Percentiles rank a stretch among this genome's conserved stretches.
Conservation (phyloP, 2,888 invertebrate genomes). For the Caradrina kadenii region DNA sequence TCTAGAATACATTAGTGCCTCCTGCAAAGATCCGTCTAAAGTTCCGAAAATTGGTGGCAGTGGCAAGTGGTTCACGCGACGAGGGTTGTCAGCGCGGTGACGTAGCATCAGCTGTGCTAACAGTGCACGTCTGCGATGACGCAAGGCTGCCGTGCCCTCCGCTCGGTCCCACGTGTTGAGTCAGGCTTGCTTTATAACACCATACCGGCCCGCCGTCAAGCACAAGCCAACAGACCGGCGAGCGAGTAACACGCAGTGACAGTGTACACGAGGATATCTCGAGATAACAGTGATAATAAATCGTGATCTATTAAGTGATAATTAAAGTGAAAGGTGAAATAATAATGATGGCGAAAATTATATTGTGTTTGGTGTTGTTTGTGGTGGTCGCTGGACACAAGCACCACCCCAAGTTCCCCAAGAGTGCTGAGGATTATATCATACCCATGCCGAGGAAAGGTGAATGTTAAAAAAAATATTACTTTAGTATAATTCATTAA, state of each 20-base stretch:
- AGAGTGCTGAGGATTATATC: conserved; percentile 66
- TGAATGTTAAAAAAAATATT: conserved; percentile 61
- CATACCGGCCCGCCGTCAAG: conserved; percentile 71
- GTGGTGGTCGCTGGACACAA: conserved; percentile 75
- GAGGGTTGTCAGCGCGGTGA: conserved; percentile 63
- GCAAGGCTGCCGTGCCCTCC: conserved; percentile 71
- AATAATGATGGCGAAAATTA: conserved; percentile 78
- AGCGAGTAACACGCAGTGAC: conserved; percentile 76
- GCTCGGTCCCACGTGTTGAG: conserved; percentile 71
- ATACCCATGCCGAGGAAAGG: conserved; percentile 77
- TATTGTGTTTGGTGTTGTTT: conserved; percentile 76
- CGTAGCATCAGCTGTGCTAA: conserved; percentile 75
- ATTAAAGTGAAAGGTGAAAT: conserved; percentile 61
- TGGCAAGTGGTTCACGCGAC: neutral
- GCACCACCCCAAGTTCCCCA: conserved; percentile 82
- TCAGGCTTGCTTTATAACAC: conserved; percentile 83
- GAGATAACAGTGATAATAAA: conserved; percentile 65
- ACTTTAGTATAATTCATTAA: neutral
- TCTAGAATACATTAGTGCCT: conserved; percentile 5
- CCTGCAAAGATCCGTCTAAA: conserved; percentile 42
- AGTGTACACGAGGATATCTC: conserved; percentile 61
- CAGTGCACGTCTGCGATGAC: conserved; percentile 68
- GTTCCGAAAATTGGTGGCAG: conserved; percentile 32
- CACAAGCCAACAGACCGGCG: conserved; percentile 81
- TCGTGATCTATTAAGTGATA: conserved; percentile 66